Conservation (phyloP, 2,797 vertebrate species). For the Eulemur rubriventer region DNA sequence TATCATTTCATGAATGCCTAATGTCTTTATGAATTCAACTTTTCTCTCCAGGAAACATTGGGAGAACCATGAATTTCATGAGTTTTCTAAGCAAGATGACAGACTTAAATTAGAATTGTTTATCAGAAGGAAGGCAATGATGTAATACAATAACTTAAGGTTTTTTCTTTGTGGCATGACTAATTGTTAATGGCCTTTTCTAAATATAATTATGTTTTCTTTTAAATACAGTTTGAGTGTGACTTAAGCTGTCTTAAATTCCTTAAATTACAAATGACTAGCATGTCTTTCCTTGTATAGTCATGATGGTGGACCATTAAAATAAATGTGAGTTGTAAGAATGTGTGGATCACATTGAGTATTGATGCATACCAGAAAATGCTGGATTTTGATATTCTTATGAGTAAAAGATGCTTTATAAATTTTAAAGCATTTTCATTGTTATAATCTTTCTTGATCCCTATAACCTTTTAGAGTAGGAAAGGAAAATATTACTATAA, state of each 20-base stretch:
- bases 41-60: background rate
- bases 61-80: background rate
- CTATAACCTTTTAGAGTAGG: background rate
- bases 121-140: background rate
- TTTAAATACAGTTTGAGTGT: background rate
- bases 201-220: background rate
- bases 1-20: background rate
- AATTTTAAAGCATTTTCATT: background rate
- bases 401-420: background rate
- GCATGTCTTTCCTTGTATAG: background rate
- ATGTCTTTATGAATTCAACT: background rate
- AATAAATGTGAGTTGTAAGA: background rate
- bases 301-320: background rate
- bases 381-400: background rate
- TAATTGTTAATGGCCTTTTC: background rate
- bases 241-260: slow-evolving; percentile 9
- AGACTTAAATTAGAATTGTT: background rate
- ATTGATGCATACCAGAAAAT: background rate
- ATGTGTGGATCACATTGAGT: background rate
- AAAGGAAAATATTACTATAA: background rate
- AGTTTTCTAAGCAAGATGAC: background rate
- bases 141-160: background rate
- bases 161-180: background rate
- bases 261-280: slow-evolving; percentile 12
- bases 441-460: background rate